Percentiles rank a stretch among this genome's conserved stretches.
Evolutionary conservation across 2,888 invertebrate genomes (phyloP).

Genomic region (Plebejus melissa): DNA sequence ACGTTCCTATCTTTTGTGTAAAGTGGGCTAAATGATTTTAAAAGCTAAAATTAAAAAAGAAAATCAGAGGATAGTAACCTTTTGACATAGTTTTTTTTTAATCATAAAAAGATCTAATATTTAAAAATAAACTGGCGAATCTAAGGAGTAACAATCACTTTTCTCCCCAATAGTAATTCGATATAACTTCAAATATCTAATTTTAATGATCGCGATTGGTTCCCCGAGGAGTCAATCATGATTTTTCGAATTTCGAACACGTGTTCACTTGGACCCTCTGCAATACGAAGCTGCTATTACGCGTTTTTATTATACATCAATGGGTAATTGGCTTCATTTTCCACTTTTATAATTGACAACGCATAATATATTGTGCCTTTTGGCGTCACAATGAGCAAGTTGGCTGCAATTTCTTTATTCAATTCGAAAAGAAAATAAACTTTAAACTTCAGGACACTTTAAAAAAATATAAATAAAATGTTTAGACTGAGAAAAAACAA

Average conservation of each 20-base stretch:
- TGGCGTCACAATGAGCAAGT: neutral
- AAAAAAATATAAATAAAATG: neutral
- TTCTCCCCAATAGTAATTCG: slow-evolving; percentile 59
- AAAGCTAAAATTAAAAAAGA: neutral
- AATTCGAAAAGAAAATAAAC: neutral
- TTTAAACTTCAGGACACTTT: neutral
- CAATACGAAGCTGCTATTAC: slow-evolving; percentile 61
- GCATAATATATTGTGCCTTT: slow-evolving; percentile 22
- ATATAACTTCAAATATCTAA: slow-evolving; percentile 74
- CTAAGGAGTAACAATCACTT: neutral
- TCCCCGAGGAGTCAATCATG: slow-evolving; percentile 76
- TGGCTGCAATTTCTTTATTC: neutral
- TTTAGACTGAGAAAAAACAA: too few species aligned
- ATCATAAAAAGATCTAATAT: neutral
- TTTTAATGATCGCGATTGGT: slow-evolving; percentile 76
- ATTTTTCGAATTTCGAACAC: slow-evolving; percentile 73
- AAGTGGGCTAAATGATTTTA: neutral
- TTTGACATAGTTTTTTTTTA: too few species aligned
- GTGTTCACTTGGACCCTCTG: slow-evolving; percentile 69
- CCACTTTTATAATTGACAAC: slow-evolving; percentile 34
- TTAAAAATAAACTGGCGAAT: neutral
- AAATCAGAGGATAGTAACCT: neutral
- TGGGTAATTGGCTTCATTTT: slow-evolving; percentile 38
- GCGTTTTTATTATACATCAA: slow-evolving; percentile 37
- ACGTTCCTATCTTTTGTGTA: slow-evolving; percentile 13